A percentile compares a stretch with the other conserved stretches of the same genome.
Conservation (phyloP, 2,888 invertebrate genomes). For the Hyppa rectilinea region DNA sequence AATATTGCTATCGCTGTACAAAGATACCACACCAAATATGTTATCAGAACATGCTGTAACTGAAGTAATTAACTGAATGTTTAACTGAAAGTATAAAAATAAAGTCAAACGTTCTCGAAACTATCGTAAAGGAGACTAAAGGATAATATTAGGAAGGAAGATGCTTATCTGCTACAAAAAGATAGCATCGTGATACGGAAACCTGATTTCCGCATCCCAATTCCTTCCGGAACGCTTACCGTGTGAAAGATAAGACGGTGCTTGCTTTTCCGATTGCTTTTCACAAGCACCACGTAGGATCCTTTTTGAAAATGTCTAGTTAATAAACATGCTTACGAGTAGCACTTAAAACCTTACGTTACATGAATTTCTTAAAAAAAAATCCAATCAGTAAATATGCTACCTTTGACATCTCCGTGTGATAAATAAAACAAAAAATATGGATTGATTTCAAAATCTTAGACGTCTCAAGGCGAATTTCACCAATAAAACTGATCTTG, state of each 20-base stretch:
- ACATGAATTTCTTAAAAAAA: neutral
- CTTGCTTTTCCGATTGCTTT: slow-evolving; percentile 17
- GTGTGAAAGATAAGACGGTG: slow-evolving; percentile 28
- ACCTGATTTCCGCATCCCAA: slow-evolving; percentile 41
- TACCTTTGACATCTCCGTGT: neutral
- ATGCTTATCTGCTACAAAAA: slow-evolving; percentile 37
- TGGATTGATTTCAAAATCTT: too few relatives aligned
- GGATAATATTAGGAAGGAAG: slow-evolving; percentile 30
- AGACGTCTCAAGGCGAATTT: too few relatives aligned
- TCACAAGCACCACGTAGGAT: slow-evolving; percentile 1
- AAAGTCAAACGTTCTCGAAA: neutral
- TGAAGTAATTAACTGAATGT: neutral
- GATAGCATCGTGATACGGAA: slow-evolving; percentile 52
- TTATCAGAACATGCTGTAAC: neutral
- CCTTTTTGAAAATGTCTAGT: neutral
- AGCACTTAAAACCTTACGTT: neutral
- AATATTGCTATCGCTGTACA: neutral
- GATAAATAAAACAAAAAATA: neutral
- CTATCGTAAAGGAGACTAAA: slow-evolving; percentile 17
- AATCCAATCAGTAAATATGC: neutral
- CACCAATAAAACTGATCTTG: too few relatives aligned
- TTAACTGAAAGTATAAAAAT: slow-evolving; percentile 33
- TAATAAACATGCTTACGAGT: slow-evolving; percentile 6
- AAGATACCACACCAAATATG: neutral
- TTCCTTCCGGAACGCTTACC: slow-evolving; percentile 47